Conservation (phyloP, 2,888 invertebrate genomes). For the Cosmia trapezina region DNA sequence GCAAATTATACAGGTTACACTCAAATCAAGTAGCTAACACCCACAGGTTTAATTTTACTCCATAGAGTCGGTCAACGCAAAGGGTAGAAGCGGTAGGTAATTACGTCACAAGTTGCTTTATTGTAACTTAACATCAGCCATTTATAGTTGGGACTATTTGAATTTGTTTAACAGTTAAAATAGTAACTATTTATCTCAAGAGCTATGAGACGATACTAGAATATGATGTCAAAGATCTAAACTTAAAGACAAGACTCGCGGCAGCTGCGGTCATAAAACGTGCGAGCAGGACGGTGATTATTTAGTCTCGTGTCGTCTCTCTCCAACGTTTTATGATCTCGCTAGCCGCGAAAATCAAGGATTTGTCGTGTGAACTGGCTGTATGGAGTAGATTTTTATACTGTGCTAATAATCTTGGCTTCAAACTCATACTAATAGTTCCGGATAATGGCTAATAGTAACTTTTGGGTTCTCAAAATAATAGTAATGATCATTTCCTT, state of each 20-base stretch:
- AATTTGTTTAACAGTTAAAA: background rate
- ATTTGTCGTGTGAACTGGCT: constrained; percentile 30
- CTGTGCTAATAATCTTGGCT: constrained; percentile 57
- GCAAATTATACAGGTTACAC: constrained; percentile 88
- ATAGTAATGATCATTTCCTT: constrained; percentile 33
- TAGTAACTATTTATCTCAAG: background rate
- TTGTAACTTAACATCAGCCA: background rate
- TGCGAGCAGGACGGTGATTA: background rate
- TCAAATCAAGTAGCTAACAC: constrained; percentile 60
- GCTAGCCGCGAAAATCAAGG: too few relatives aligned
- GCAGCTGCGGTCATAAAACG: background rate
- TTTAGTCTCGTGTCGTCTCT: background rate
- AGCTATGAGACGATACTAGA: background rate
- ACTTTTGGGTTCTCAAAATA: constrained; percentile 50
- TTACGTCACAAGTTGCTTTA: background rate
- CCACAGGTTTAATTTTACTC: constrained; percentile 47
- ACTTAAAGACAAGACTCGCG: background rate
- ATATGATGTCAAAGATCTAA: background rate
- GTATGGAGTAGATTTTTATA: constrained; percentile 37
- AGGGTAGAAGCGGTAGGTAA: background rate
- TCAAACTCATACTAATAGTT: constrained; percentile 54
- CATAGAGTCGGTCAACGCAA: constrained; percentile 38
- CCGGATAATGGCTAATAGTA: constrained; percentile 19
- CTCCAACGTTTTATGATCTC: background rate
- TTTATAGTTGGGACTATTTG: background rate